Conservation (phyloP, 2,888 invertebrate genomes). For the Hanleya hanleyi region DNA sequence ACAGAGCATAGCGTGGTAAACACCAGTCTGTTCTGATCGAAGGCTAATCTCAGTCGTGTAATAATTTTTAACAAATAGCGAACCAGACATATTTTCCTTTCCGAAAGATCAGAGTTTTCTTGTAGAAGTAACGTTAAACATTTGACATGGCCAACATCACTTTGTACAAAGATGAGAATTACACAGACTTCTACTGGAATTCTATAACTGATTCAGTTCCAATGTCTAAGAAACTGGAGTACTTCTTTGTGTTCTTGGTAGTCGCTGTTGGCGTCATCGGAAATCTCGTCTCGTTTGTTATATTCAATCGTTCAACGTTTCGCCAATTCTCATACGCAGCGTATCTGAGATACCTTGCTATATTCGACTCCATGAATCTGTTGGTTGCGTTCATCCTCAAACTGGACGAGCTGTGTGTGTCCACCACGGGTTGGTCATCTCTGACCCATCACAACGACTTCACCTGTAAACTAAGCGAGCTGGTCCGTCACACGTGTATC, state of each 20-base stretch:
- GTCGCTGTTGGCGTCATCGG: not conserved
- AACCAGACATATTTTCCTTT: too few species aligned
- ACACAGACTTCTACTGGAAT: too few species aligned
- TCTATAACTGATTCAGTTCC: too few species aligned
- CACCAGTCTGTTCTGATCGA: too few species aligned
- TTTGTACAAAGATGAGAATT: too few species aligned
- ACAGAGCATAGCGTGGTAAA: too few species aligned
- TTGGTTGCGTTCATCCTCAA: not conserved
- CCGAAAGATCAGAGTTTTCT: too few species aligned
- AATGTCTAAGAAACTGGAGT: not conserved
- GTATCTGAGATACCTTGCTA: not conserved
- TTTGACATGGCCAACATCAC: too few species aligned
- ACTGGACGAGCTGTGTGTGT: not conserved
- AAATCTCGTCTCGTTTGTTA: not conserved
- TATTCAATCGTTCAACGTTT: not conserved
- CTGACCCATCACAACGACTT: not conserved
- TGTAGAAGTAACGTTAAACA: too few species aligned
- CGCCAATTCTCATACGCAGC: not conserved
- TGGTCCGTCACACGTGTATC: conserved; percentile 1
- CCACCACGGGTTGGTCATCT: not conserved
- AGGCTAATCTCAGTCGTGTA: too few species aligned
- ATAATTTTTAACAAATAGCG: too few species aligned
- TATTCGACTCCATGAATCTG: conserved; percentile 4
- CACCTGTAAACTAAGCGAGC: conserved; percentile 5
- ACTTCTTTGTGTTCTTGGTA: not conserved